A percentile compares a stretch with the other conserved stretches of the same genome.
Conservation (phyloP, 1,140 invertebrate genomes). For the Aradophagus sp. region DNA sequence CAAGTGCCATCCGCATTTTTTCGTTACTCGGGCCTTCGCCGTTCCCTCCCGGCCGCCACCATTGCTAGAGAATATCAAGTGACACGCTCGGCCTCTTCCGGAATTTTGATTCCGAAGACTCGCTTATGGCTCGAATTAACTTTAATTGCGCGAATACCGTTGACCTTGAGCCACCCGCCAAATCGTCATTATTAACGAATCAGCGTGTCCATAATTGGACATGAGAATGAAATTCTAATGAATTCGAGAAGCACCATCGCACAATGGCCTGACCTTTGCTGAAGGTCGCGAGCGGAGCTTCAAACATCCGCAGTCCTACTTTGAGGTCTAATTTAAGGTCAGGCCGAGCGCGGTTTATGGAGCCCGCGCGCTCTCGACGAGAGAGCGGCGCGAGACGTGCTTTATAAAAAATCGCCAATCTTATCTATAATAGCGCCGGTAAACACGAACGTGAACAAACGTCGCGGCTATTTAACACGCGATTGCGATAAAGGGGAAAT, state of each 20-base stretch:
- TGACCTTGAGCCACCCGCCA: slow-evolving; percentile 9
- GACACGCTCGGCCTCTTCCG: slow-evolving; percentile 12
- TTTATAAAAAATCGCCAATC: slow-evolving; percentile 40
- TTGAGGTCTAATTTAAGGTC: slow-evolving; percentile 26
- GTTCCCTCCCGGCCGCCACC: too few species aligned
- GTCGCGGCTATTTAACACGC: slow-evolving; percentile 52
- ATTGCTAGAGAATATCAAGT: slow-evolving; percentile 34
- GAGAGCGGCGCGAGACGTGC: slow-evolving; percentile 18
- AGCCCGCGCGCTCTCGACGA: too few species aligned
- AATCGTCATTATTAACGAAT: too few species aligned
- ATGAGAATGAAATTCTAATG: too few species aligned
- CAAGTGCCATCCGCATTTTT: slow-evolving; percentile 45
- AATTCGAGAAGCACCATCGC: too few species aligned
- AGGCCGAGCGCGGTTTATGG: too few species aligned
- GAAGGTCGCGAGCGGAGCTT: too few species aligned
- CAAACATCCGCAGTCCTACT: too few species aligned
- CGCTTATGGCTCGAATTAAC: not conserved
- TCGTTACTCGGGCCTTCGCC: not conserved
- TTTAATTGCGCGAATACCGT: slow-evolving; percentile 6
- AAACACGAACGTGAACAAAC: slow-evolving; percentile 49
- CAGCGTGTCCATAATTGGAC: too few species aligned
- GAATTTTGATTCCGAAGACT: slow-evolving; percentile 7
- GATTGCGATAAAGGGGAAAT: slow-evolving; percentile 48
- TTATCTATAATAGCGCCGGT: slow-evolving; percentile 53
- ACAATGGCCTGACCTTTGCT: too few species aligned